Conservation (phyloP, 2,888 invertebrate species). For the Thera britannica region DNA sequence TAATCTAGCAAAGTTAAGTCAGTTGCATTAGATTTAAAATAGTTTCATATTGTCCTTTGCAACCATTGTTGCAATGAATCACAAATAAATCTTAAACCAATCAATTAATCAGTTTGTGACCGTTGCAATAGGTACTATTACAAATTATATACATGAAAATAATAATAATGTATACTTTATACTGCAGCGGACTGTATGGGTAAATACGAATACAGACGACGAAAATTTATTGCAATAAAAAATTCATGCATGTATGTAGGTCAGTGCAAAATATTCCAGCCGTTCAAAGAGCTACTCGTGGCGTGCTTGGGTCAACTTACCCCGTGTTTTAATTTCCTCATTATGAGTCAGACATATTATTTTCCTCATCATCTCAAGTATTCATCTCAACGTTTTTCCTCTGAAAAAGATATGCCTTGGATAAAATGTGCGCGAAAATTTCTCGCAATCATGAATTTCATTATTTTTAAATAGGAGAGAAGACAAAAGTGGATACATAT, state of each 20-base stretch:
- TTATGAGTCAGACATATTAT: slow-evolving; percentile 30
- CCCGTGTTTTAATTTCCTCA: slow-evolving; percentile 33
- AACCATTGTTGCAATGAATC: too few relatives aligned
- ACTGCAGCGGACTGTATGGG: too few relatives aligned
- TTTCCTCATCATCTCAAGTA: slow-evolving; percentile 33
- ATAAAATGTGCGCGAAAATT: slow-evolving; percentile 31
- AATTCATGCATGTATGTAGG: slow-evolving; percentile 7
- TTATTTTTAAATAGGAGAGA: slow-evolving; percentile 6
- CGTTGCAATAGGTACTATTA: too few relatives aligned
- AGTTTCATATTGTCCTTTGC: too few relatives aligned
- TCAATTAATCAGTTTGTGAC: too few relatives aligned
- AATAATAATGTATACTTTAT: too few relatives aligned
- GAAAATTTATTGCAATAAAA: slow-evolving; percentile 12
- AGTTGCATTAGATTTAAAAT: too few relatives aligned
- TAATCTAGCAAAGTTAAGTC: not conserved
- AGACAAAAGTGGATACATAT: not conserved
- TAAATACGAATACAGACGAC: not conserved
- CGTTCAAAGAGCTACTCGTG: slow-evolving; percentile 18
- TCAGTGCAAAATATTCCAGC: slow-evolving; percentile 17
- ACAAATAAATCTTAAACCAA: too few relatives aligned
- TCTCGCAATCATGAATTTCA: slow-evolving; percentile 22
- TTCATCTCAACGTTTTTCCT: slow-evolving; percentile 31
- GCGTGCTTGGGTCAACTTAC: slow-evolving; percentile 32
- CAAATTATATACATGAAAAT: too few relatives aligned
- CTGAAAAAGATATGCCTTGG: slow-evolving; percentile 26